Conservation (phyloP, 2,888 invertebrate genomes). For the Eupithecia subumbrata region DNA sequence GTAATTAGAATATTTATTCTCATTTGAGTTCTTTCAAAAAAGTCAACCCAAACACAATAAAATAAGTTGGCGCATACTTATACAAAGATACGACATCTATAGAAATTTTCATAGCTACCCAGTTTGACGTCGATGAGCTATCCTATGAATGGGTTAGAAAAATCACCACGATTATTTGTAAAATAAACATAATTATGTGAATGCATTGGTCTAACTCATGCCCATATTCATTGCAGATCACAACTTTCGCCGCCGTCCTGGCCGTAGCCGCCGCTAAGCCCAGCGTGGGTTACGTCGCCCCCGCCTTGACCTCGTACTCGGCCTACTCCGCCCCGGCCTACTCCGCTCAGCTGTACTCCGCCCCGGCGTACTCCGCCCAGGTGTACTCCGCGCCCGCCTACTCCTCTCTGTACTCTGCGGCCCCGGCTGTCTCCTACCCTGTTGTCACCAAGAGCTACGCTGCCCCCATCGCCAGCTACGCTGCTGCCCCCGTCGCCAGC, state of each 20-base stretch:
- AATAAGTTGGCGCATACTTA: no score
- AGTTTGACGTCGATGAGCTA: no score
- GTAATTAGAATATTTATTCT: no score
- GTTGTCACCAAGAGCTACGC: conserved; percentile 21
- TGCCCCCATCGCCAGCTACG: conserved; percentile 24
- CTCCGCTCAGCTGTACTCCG: conserved; percentile 18
- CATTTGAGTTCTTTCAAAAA: no score
- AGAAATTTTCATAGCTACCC: no score
- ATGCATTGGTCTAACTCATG: not conserved
- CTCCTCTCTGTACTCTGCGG: conserved; percentile 14
- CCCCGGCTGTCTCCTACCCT: conserved; percentile 13
- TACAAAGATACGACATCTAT: no score
- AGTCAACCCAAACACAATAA: no score
- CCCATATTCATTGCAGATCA: conserved; percentile 48
- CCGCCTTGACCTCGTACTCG: conserved; percentile 17
- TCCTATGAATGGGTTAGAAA: no score
- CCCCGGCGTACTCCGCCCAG: conserved; percentile 18
- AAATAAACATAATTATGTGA: no score
- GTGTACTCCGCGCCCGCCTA: conserved; percentile 19
- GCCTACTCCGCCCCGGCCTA: conserved; percentile 17
- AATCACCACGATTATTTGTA: no score
- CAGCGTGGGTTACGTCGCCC: conserved; percentile 28
- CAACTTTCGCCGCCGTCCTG: conserved; percentile 57
- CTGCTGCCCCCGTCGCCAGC: conserved; percentile 19
- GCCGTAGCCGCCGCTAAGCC: conserved; percentile 69